phyloP scores from a whole-genome alignment of 2,888 invertebrate species.

The Horisme vitalbata region DNA sequence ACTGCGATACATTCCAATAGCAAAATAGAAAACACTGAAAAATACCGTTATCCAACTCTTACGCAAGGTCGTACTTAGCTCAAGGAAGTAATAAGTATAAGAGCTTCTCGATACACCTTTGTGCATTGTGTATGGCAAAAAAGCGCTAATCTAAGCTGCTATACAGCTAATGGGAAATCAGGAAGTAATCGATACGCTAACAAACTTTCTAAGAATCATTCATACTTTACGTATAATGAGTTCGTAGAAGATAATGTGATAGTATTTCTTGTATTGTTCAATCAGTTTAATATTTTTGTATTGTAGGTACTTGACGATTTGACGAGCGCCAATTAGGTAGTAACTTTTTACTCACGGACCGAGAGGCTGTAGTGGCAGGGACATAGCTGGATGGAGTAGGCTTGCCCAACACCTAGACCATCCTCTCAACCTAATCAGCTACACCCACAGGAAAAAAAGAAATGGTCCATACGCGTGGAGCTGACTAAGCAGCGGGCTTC shows the following conservation, averaged over 20 bases:
- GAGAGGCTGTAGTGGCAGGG: too few relatives aligned
- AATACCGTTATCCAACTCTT: not conserved
- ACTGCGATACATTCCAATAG: too few relatives aligned
- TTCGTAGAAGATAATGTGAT: not conserved
- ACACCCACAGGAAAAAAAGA: too few relatives aligned
- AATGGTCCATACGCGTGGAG: too few relatives aligned
- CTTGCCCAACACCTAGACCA: too few relatives aligned
- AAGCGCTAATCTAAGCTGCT: not conserved
- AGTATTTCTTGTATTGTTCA: not conserved
- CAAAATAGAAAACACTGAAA: too few relatives aligned
- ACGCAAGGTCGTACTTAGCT: not conserved
- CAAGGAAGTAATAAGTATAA: not conserved
- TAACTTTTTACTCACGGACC: too few relatives aligned
- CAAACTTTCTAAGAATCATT: constrained; percentile 6
- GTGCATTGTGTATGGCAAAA: constrained; percentile 16
- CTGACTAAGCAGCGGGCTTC: too few relatives aligned
- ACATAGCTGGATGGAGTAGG: too few relatives aligned
- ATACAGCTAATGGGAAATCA: constrained; percentile 11
- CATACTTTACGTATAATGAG: not conserved
- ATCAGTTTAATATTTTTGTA: not conserved
- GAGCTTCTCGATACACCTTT: not conserved
- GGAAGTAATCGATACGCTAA: constrained; percentile 17
- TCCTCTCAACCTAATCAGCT: too few relatives aligned
- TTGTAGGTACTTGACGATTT: too few relatives aligned
- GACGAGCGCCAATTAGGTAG: too few relatives aligned